Conservation (phyloP, 2,888 invertebrate genomes). For the Limenitis camilla region DNA sequence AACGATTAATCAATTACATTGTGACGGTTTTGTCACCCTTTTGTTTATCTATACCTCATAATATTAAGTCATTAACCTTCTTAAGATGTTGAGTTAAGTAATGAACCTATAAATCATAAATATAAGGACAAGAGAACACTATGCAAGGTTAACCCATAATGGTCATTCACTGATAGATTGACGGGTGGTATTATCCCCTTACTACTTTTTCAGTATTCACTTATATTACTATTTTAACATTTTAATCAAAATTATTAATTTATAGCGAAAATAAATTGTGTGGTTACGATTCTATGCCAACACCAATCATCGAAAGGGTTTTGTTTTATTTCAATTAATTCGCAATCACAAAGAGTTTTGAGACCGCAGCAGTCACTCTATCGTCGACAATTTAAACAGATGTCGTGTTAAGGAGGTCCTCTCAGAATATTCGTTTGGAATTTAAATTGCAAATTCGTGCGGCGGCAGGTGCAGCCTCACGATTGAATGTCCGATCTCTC, state of each 20-base stretch:
- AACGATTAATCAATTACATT: no score
- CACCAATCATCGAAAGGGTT: slow-evolving; percentile 39
- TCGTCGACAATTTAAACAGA: slow-evolving; percentile 72
- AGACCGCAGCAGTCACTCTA: slow-evolving; percentile 65
- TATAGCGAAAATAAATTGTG: slow-evolving; percentile 14
- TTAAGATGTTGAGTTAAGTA: no score
- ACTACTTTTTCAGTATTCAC: background rate
- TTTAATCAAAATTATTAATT: slow-evolving; percentile 1
- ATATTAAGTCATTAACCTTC: no score
- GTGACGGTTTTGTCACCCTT: slow-evolving; percentile 43
- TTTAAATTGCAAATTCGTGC: slow-evolving; percentile 75
- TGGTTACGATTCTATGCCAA: slow-evolving; percentile 20
- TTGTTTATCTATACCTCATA: slow-evolving; percentile 26
- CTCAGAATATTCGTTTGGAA: slow-evolving; percentile 67
- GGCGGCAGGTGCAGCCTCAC: slow-evolving; percentile 68
- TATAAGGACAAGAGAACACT: no score
- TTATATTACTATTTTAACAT: background rate
- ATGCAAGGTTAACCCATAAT: no score
- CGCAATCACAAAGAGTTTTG: slow-evolving; percentile 64
- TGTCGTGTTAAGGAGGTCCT: slow-evolving; percentile 76
- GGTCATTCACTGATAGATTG: no score
- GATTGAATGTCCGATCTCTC: slow-evolving; percentile 49
- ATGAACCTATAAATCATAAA: no score
- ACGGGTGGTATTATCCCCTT: no score
- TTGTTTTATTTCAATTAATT: slow-evolving; percentile 71